Percentiles rank a stretch among this genome's conserved stretches.
phyloP scores from a whole-genome alignment of 92 coral and sea anemone genomes.

The Ricordea florida region DNA sequence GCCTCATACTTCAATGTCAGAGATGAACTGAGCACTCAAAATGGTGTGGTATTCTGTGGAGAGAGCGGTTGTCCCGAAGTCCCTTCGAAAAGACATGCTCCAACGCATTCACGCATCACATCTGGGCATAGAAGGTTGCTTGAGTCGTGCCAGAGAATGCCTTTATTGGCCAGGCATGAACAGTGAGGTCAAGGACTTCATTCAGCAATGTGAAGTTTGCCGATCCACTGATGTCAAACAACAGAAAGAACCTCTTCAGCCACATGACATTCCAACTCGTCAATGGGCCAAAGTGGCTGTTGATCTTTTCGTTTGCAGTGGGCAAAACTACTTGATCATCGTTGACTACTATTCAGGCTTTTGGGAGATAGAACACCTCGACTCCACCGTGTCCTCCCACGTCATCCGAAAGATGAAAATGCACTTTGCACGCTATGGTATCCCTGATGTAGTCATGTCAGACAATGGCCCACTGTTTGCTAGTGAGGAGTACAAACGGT shows the following conservation, averaged over 20 bases:
- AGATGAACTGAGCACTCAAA: conserved; percentile 33
- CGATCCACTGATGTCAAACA: conserved; percentile 14
- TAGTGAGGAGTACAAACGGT: conserved; percentile 4
- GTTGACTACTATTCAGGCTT: conserved; percentile 12
- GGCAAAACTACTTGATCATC: conserved; percentile 7
- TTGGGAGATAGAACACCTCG: conserved; percentile 25
- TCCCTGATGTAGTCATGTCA: background rate
- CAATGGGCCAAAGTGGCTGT: conserved; percentile 53
- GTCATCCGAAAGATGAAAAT: conserved; percentile 21
- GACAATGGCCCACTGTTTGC: conserved; percentile 25
- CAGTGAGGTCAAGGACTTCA: conserved; percentile 17
- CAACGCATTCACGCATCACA: conserved; percentile 38
- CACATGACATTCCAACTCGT: conserved; percentile 1
- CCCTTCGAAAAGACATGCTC: conserved; percentile 41
- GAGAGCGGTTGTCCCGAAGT: conserved; percentile 25
- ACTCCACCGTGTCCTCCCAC: background rate
- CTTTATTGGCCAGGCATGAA: conserved; percentile 1
- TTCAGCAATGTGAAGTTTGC: conserved; percentile 1
- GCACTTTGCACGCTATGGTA: conserved; percentile 9
- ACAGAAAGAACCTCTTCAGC: conserved; percentile 18
- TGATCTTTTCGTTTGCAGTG: conserved; percentile 21
- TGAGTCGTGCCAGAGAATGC: conserved; percentile 16
- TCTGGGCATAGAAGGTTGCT: conserved; percentile 34
- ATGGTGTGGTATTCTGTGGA: conserved; percentile 27
- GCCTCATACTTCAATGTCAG: conserved; percentile 29